Conservation (phyloP, 2,113 vertebrate species). For the Orientallactaga bullata region DNA sequence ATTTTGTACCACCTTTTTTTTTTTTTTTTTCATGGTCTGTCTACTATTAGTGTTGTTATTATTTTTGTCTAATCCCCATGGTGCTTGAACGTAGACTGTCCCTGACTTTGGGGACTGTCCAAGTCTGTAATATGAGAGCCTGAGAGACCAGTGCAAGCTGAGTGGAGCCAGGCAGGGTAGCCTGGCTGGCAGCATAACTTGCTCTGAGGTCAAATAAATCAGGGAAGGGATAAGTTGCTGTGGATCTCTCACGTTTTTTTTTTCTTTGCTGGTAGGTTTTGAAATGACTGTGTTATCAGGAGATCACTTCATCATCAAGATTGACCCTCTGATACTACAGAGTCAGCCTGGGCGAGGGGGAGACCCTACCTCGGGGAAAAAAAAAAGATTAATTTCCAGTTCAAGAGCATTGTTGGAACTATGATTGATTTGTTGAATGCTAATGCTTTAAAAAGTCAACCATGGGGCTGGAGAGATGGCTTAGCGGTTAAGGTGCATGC, state of each 20-base stretch:
- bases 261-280: slow-evolving; percentile 59
- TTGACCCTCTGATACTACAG: no score
- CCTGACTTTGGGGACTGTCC: not conserved
- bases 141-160: accelerated
- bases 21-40: not conserved
- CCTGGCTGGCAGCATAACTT: not conserved
- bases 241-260: slow-evolving; percentile 51
- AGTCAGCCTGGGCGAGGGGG: no score
- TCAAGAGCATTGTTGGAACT: slow-evolving; percentile 60
- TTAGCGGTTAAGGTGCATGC: no score
- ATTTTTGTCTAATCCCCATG: not conserved
- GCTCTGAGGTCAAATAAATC: not conserved
- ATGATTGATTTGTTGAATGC: slow-evolving; percentile 67
- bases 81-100: not conserved
- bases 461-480: no score
- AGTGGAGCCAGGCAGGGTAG: no score
- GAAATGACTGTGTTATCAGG: slow-evolving; percentile 70
- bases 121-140: no score
- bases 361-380: no score
- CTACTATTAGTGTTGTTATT: not conserved
- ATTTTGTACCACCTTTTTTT: no score
- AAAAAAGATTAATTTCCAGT: slow-evolving; percentile 77
- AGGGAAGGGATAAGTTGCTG: slow-evolving; percentile 14
- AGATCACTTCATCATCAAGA: slow-evolving; percentile 73
- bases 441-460: slow-evolving; percentile 28